phyloP scores from a whole-genome alignment of 2,113 vertebrate genomes.

The Serinus canaria region DNA sequence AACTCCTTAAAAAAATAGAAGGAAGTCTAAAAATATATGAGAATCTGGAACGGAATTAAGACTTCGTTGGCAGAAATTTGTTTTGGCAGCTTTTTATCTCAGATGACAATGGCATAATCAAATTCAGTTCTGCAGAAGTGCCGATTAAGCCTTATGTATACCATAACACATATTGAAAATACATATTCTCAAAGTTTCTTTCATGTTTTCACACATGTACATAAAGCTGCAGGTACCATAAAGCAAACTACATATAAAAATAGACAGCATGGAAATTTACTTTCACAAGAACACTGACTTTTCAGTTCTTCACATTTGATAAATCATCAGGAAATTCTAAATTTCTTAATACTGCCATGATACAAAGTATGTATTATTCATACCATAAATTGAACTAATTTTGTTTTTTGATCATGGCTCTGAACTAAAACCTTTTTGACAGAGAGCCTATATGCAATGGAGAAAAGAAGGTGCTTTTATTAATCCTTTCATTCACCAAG shows the following conservation, averaged over 20 bases:
- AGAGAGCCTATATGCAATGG: not conserved
- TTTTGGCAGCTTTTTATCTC: not conserved
- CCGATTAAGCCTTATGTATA: not conserved
- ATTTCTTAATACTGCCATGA: not conserved
- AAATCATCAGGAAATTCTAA: not conserved
- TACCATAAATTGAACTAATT: not conserved
- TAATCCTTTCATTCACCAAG: not conserved
- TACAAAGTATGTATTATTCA: not conserved
- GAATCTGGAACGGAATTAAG: not conserved
- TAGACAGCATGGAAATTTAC: not conserved
- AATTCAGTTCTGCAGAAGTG: not conserved
- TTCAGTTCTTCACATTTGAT: not conserved
- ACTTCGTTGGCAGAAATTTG: not conserved
- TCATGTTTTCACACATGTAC: not conserved
- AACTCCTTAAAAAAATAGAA: not conserved
- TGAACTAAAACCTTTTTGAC: not conserved
- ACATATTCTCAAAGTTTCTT: not conserved
- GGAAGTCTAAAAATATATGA: not conserved
- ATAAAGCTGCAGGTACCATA: not conserved
- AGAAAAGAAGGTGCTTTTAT: not conserved
- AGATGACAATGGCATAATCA: not conserved
- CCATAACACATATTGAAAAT: not conserved
- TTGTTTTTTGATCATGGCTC: not conserved
- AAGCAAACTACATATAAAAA: not conserved
- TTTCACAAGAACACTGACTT: not conserved